A percentile compares a stretch with the other conserved stretches of the same genome.
Conservation (phyloP, 35 echinoderm and acorn worm genomes). For the Apostichopus japonicus region DNA sequence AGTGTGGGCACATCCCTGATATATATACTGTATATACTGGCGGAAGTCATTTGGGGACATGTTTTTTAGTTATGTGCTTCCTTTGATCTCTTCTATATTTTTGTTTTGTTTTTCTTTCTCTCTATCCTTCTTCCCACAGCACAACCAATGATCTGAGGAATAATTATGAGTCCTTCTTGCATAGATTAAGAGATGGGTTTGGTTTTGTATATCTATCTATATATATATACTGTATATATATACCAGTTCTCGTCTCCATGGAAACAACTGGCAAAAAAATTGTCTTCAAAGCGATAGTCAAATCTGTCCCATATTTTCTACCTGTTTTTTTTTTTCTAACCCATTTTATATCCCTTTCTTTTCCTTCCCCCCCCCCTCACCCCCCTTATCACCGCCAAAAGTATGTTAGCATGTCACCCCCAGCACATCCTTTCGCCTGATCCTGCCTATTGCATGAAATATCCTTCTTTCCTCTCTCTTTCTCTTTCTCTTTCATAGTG, state of each 20-base stretch:
- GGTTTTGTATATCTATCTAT: background rate
- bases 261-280: slow-evolving; percentile 7
- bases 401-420: background rate
- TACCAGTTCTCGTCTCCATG: slow-evolving; percentile 11
- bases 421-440: background rate
- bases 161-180: slow-evolving; percentile 43
- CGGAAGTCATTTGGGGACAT: background rate
- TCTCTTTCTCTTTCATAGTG: too few relatives aligned
- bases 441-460: background rate
- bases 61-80: slow-evolving; percentile 31
- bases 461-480: background rate
- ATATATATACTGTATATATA: background rate
- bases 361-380: background rate
- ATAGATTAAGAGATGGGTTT: slow-evolving; percentile 44
- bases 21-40: too few relatives aligned
- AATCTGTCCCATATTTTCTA: slow-evolving; percentile 24
- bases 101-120: slow-evolving; percentile 24
- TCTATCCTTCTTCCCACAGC: slow-evolving; percentile 37
- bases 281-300: background rate
- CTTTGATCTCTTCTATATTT: slow-evolving; percentile 31
- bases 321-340: background rate
- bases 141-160: slow-evolving; percentile 59
- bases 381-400: background rate
- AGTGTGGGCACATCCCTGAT: too few relatives aligned
- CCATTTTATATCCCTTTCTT: background rate